These are phyloP conservation scores for Argyrosomus regius DNA, from an alignment of 2,797 vertebrate genomes.

Conservation along the genomic window DNA sequence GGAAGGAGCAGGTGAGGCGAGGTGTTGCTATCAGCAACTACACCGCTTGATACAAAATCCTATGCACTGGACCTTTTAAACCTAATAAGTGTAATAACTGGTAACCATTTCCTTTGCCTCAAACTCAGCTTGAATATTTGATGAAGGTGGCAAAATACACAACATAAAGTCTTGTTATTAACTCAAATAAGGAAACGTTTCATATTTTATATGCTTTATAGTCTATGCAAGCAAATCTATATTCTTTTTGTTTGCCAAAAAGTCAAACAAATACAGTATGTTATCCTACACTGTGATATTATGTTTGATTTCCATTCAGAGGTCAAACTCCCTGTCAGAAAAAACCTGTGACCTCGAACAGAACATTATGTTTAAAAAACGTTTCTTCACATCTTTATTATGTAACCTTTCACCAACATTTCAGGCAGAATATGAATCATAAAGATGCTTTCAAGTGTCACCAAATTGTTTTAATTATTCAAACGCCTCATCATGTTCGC, in stretches of 20 bases:
- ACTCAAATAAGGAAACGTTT: background rate
- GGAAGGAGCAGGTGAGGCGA: too few relatives aligned
- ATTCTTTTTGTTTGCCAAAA: background rate
- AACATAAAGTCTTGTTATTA: too few relatives aligned
- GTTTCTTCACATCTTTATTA: background rate
- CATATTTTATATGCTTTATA: background rate
- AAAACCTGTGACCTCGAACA: too few relatives aligned
- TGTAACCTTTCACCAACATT: background rate
- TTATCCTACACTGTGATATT: background rate
- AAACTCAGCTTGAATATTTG: too few relatives aligned
- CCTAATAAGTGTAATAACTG: too few relatives aligned
- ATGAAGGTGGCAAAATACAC: too few relatives aligned
- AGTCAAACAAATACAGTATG: background rate
- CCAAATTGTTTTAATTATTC: conserved; percentile 68
- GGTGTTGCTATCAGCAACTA: too few relatives aligned
- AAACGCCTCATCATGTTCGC: conserved; percentile 48
- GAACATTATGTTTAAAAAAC: background rate
- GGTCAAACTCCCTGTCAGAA: background rate
- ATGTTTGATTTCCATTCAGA: background rate
- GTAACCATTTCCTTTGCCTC: too few relatives aligned
- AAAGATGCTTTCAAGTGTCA: conserved; percentile 5
- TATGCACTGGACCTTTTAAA: too few relatives aligned
- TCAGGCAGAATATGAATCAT: background rate
- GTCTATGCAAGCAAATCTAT: background rate
- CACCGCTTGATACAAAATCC: too few relatives aligned